Percentiles rank a stretch among this genome's conserved stretches.
Evolutionary conservation across 2,113 vertebrate genomes (phyloP).

Genomic region (Antennarius striatus): DNA sequence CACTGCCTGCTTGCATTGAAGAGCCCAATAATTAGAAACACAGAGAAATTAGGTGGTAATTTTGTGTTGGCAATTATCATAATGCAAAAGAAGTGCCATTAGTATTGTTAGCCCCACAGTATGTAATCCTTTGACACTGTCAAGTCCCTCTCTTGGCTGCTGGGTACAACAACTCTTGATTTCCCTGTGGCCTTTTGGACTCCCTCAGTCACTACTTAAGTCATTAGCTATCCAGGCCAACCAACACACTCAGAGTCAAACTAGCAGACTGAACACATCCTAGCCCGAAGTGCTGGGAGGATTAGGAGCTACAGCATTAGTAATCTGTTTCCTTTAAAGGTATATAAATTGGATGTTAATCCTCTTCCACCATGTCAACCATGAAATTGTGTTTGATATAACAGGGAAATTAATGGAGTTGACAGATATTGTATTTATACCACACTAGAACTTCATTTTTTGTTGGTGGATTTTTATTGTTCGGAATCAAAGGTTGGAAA

Average conservation of each 20-base stretch:
- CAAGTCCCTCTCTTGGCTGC: constrained; percentile 72
- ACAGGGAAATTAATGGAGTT: constrained; percentile 60
- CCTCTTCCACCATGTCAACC: constrained; percentile 71
- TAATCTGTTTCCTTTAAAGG: constrained; percentile 73
- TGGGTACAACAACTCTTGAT: constrained; percentile 74
- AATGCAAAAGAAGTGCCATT: constrained; percentile 82
- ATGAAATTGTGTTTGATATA: constrained; percentile 76
- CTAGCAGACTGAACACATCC: constrained; percentile 63
- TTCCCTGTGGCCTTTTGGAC: constrained; percentile 73
- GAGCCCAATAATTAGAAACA: constrained; percentile 82
- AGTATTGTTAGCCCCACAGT: constrained; percentile 75
- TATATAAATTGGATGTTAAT: constrained; percentile 76
- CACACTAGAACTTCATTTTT: constrained; percentile 35
- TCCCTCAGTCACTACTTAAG: constrained; percentile 68
- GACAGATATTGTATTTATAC: constrained; percentile 56
- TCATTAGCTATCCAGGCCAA: constrained; percentile 64
- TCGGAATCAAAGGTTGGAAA: not conserved
- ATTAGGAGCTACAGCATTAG: constrained; percentile 68
- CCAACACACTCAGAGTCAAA: constrained; percentile 48
- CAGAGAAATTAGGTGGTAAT: constrained; percentile 81
- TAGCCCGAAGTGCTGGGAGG: constrained; percentile 53
- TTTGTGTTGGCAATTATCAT: constrained; percentile 83
- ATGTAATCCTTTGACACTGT: constrained; percentile 76
- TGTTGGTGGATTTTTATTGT: constrained; percentile 34
- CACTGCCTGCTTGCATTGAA: constrained; percentile 77